Conservation (phyloP, 2,797 vertebrate genomes). For the Chromobotia macracanthus region DNA sequence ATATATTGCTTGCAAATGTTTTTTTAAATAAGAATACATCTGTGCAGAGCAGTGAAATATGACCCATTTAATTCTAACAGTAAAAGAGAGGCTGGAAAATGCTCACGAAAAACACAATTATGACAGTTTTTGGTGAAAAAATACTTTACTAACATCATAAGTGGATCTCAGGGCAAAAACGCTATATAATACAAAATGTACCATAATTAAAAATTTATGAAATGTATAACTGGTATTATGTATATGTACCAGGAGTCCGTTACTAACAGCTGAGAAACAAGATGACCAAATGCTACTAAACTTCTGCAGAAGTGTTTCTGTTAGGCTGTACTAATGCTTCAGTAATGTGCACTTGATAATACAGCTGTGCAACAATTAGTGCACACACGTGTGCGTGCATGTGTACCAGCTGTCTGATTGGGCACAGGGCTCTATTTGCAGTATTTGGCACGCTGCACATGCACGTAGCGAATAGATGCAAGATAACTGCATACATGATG, state of each 20-base stretch:
- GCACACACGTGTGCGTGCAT: slow-evolving; percentile 19
- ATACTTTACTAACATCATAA: not conserved
- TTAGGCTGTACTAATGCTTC: not conserved
- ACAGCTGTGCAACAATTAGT: not conserved
- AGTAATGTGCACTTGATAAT: not conserved
- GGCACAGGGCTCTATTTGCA: slow-evolving; percentile 70
- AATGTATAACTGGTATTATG: not conserved
- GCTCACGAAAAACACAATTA: not conserved
- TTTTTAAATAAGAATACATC: not conserved
- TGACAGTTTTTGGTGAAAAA: not conserved
- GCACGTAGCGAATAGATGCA: slow-evolving; percentile 55
- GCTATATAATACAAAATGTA: not conserved
- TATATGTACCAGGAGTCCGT: not conserved
- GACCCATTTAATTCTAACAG: not conserved
- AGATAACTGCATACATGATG: slow-evolving; percentile 69
- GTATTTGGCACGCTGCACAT: slow-evolving; percentile 53
- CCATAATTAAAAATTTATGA: not conserved
- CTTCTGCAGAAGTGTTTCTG: not conserved
- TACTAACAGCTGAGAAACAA: not conserved
- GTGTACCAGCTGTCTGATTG: slow-evolving; percentile 73
- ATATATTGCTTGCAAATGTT: too few species aligned
- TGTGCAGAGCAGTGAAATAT: not conserved
- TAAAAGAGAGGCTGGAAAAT: not conserved
- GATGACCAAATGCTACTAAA: slow-evolving; percentile 21
- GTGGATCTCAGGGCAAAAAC: not conserved